Conservation (phyloP, 2,113 vertebrate species). For the Pelmatolapia mariae region DNA sequence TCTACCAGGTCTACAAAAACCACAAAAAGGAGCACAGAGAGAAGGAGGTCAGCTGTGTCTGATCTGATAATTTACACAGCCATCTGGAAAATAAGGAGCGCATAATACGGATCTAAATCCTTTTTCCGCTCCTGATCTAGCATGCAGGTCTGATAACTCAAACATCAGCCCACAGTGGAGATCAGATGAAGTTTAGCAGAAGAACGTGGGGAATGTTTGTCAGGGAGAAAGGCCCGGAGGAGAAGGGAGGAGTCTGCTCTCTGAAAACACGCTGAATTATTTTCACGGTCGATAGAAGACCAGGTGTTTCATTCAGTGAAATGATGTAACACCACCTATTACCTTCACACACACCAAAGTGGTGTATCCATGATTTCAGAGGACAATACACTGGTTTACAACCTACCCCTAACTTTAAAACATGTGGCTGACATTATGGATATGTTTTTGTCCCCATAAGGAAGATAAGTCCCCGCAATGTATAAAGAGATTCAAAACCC, state of each 20-base stretch:
- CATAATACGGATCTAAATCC: not conserved
- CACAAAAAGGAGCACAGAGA: not conserved
- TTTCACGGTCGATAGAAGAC: slow-evolving; percentile 28
- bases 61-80: not conserved
- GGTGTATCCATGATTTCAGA: not conserved
- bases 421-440: not conserved
- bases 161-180: not conserved
- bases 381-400: not conserved
- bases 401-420: not conserved
- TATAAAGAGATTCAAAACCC: not conserved
- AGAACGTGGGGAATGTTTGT: slow-evolving; percentile 19
- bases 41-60: not conserved
- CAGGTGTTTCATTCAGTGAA: slow-evolving; percentile 41
- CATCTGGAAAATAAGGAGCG: not conserved
- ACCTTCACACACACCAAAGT: not conserved
- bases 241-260: slow-evolving; percentile 4
- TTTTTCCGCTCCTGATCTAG: not conserved
- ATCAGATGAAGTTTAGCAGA: not conserved
- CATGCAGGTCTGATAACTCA: not conserved
- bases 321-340: slow-evolving; percentile 17
- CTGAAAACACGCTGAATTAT: not conserved
- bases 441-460: not conserved
- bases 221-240: not conserved
- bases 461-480: not conserved
- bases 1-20: not conserved